Evolutionary conservation across 2,113 vertebrate genomes (phyloP).

Genomic region (Callipepla squamata): DNA sequence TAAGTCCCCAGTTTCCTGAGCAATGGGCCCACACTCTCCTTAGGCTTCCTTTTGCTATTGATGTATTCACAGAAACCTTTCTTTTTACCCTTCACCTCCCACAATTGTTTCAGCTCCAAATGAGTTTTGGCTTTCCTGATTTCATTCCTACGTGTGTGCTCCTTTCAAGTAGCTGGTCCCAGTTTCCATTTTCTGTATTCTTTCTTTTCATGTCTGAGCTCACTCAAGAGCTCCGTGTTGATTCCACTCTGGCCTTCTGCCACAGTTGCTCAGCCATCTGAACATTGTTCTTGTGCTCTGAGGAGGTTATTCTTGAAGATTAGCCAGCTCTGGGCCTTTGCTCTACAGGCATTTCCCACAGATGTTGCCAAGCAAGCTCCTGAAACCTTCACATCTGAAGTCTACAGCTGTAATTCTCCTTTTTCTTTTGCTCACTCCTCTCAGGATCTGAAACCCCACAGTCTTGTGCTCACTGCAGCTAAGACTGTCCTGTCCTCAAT

Average conservation of each 20-base stretch:
- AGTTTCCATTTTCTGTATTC: background rate
- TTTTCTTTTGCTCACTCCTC: constrained; percentile 15
- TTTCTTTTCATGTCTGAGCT: constrained; percentile 4
- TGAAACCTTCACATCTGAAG: constrained; percentile 37
- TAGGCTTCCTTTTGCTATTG: background rate
- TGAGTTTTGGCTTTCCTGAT: background rate
- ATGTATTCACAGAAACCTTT: background rate
- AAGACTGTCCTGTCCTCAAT: background rate
- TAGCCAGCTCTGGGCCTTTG: constrained; percentile 8
- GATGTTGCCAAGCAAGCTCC: constrained; percentile 24
- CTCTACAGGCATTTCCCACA: constrained; percentile 50
- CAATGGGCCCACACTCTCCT: background rate
- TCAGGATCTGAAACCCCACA: background rate
- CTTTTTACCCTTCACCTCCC: background rate
- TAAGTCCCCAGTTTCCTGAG: background rate
- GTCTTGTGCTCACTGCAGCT: background rate
- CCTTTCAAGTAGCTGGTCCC: constrained; percentile 5
- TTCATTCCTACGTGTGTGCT: background rate
- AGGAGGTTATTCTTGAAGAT: constrained; percentile 20
- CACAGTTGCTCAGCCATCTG: constrained; percentile 1
- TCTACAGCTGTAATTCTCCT: background rate
- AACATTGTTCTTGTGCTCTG: background rate
- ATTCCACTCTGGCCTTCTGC: constrained; percentile 15
- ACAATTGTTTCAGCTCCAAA: background rate
- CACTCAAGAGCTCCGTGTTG: background rate